Evolutionary conservation across 1,140 invertebrate genomes (phyloP), one percentile per base, ranked within the genome.

Genomic region (Drosophila pruinosa): DNA sequence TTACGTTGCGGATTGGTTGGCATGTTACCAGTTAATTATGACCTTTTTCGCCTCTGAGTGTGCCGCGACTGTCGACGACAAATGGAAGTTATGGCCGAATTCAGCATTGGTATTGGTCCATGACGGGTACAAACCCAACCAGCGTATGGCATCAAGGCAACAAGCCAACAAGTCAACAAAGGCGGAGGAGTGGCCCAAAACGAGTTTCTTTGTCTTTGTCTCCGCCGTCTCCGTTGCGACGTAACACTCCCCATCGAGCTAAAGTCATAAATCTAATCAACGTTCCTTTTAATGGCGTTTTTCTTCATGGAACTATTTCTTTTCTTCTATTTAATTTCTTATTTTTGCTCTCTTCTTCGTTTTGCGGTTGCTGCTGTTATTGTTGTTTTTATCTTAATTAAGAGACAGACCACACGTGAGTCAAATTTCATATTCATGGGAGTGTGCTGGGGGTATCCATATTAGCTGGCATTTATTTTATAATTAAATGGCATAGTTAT

Each of bases 231-330:
- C 50, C 17, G 50, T 56, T 39, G 28, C 31, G 12, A 47, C 41
- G 28, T 17, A 12, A 12, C 43, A 28, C 54, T 39, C 24, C 56
- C 64, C 70, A 24, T 26, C 67, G 65, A 43, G 62, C 43, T 48
- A 36, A 50, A 45, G 74, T 38, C 81, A 62, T 86, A 86, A 86
- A 86, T 86, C 81, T 65, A 88, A 67, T 88, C 72, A 75, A 86
- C 48, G 81, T 77, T 71, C 70, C 19, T 74, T 70, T 70, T 63
- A 85, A 85, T 86, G 81, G 74, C 77, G 77, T 83, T 65, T 62
- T 74, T 79, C 71, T 69, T 72, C 61, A 62, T 71, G 53, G 34
- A 59, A 59, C 52, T 58, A 48, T 72, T 62, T 68, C 36, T 22
- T 68, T 38, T 59, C 43, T 39, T 22, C 41, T 45, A 14, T 50